Percentiles rank a stretch among this genome's conserved stretches.
These are phyloP conservation scores for Glareola pratincola DNA, from an alignment of 2,113 vertebrate genomes.

Conservation along the genomic window DNA sequence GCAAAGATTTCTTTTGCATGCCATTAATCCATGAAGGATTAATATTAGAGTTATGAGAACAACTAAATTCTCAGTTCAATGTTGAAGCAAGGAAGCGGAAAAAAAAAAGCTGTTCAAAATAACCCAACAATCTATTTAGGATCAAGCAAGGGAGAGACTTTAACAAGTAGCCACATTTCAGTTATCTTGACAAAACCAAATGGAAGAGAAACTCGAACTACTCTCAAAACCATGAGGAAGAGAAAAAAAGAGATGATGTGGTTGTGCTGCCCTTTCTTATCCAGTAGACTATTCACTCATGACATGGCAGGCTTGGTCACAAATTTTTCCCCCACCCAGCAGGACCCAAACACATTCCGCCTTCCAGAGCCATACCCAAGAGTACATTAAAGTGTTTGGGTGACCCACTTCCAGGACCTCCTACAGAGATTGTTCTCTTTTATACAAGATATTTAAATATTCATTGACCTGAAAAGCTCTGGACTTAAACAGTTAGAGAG, in stretches of 20 bases:
- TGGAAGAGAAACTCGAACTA: not conserved
- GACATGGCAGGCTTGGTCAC: not conserved
- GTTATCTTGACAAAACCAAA: not conserved
- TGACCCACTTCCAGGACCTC: slow-evolving; percentile 13
- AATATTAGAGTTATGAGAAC: not conserved
- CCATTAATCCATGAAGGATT: not conserved
- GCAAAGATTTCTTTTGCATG: not conserved
- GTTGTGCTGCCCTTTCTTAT: not conserved
- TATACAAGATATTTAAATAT: slow-evolving; percentile 13
- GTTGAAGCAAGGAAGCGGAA: not conserved
- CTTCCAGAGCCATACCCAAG: not conserved
- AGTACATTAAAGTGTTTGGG: not conserved
- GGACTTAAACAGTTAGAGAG: not conserved
- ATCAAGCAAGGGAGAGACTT: not conserved
- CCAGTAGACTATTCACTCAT: not conserved
- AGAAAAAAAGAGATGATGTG: not conserved
- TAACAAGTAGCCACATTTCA: not conserved
- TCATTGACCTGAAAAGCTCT: not conserved
- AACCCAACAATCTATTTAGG: not conserved
- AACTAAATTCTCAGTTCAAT: not conserved
- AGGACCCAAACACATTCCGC: not conserved
- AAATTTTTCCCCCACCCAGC: not conserved
- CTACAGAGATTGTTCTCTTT: not conserved
- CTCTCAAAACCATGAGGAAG: not conserved
- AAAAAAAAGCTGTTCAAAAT: not conserved